Evolutionary conservation across 2,113 vertebrate species (phyloP).

Genomic region (Petromus typicus): DNA sequence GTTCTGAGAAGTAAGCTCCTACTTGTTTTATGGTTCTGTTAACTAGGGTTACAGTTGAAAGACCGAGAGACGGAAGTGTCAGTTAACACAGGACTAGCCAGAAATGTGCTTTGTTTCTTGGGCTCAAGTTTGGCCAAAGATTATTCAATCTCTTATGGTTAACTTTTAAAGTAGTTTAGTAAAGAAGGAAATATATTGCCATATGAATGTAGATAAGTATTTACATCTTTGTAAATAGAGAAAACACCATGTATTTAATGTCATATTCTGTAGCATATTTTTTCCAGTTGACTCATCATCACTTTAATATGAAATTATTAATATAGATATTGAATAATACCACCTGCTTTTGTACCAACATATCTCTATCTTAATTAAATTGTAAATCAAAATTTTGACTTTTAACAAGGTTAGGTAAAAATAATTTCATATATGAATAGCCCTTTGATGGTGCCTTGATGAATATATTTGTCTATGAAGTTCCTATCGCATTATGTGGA

Average conservation of each 20-base stretch:
- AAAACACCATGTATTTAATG: not conserved
- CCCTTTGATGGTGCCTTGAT: not conserved
- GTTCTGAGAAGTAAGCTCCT: slow-evolving; percentile 64
- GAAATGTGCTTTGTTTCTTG: slow-evolving; percentile 35
- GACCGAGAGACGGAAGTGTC: not conserved
- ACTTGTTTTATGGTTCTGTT: slow-evolving; percentile 70
- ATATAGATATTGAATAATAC: slow-evolving; percentile 29
- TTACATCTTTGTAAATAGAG: not conserved
- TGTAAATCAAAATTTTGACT: not conserved
- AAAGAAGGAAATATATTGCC: not conserved
- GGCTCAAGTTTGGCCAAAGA: slow-evolving; percentile 64
- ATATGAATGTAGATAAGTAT: not conserved
- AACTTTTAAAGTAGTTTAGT: not conserved
- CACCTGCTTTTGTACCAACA: not conserved
- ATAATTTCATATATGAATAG: not conserved
- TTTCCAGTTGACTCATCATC: slow-evolving; percentile 5
- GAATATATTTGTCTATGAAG: not conserved
- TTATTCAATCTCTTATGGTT: not conserved
- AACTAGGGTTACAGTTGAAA: not conserved
- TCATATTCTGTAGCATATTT: not conserved
- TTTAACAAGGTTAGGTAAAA: not conserved
- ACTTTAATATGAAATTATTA: not conserved
- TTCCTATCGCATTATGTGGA: not conserved
- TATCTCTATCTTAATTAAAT: not conserved
- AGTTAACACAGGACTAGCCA: not conserved